Conservation (phyloP, 2,113 vertebrate genomes). For the Lichenostomus cassidix region DNA sequence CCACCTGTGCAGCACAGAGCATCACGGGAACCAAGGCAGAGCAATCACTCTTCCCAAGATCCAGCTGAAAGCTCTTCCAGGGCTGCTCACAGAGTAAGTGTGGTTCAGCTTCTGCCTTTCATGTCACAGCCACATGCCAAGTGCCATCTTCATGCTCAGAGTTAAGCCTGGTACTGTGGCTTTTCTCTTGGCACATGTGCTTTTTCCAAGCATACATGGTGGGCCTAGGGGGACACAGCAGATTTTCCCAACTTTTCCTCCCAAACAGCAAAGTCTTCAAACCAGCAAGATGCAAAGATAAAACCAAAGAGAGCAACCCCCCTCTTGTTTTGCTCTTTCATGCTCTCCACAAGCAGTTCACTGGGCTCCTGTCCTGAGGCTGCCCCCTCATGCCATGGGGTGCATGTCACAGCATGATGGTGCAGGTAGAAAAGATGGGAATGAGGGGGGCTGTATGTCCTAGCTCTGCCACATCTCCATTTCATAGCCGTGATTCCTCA, state of each 20-base stretch:
- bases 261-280: not conserved
- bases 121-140: not conserved
- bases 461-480: not conserved
- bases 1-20: not conserved
- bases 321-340: not conserved
- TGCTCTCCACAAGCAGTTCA: not conserved
- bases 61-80: not conserved
- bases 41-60: not conserved
- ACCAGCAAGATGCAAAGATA: not conserved
- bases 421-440: not conserved
- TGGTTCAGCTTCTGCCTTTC: not conserved
- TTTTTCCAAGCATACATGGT: not conserved
- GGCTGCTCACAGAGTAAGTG: not conserved
- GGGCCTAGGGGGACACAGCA: not conserved
- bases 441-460: not conserved
- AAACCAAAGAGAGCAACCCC: not conserved
- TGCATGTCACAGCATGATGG: not conserved
- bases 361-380: not conserved
- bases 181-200: not conserved
- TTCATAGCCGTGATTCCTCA: conserved; percentile 47
- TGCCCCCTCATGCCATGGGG: not conserved
- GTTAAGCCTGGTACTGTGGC: not conserved
- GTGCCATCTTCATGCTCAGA: not conserved
- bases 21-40: not conserved
- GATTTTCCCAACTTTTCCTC: not conserved